Conservation (phyloP, 2,888 invertebrate species). For the Cyrtodaria siliqua region DNA sequence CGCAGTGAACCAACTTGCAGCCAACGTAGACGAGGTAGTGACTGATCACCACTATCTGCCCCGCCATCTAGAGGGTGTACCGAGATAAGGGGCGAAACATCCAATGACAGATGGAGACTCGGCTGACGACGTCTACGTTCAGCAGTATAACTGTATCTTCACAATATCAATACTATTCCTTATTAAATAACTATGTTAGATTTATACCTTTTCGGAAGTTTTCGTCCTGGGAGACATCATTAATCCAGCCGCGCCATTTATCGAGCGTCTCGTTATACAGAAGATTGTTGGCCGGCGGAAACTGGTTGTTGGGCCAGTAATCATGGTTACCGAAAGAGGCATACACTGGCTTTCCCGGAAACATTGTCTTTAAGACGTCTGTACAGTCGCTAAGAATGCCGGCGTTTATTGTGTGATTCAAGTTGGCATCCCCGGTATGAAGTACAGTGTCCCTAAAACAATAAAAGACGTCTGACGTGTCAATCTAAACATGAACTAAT, state of each 20-base stretch:
- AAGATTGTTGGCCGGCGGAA: conserved; percentile 86
- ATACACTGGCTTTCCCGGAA: conserved; percentile 92
- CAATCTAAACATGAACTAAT: too few relatives aligned
- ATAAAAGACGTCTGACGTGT: too few relatives aligned
- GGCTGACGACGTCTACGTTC: too few relatives aligned
- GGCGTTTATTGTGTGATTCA: conserved; percentile 90
- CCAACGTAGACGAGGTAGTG: too few relatives aligned
- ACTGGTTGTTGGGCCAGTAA: conserved; percentile 87
- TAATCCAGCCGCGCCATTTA: conserved; percentile 90
- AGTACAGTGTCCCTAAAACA: conserved; percentile 92
- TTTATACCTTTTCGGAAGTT: conserved; percentile 94
- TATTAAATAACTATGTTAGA: too few relatives aligned
- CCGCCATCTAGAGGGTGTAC: too few relatives aligned
- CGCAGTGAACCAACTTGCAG: too few relatives aligned
- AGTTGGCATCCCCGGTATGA: conserved; percentile 90
- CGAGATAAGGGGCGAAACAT: too few relatives aligned
- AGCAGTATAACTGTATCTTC: too few relatives aligned
- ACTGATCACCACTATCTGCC: too few relatives aligned
- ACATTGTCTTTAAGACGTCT: conserved; percentile 88
- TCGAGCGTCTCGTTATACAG: conserved; percentile 90
- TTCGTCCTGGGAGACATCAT: conserved; percentile 90
- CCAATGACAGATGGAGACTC: too few relatives aligned
- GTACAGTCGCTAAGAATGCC: conserved; percentile 91
- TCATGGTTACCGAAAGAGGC: conserved; percentile 96
- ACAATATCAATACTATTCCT: too few relatives aligned